Base-by-base conservation (phyloP, 2,888 invertebrate species). In the Parochlus steinenii region DNA sequence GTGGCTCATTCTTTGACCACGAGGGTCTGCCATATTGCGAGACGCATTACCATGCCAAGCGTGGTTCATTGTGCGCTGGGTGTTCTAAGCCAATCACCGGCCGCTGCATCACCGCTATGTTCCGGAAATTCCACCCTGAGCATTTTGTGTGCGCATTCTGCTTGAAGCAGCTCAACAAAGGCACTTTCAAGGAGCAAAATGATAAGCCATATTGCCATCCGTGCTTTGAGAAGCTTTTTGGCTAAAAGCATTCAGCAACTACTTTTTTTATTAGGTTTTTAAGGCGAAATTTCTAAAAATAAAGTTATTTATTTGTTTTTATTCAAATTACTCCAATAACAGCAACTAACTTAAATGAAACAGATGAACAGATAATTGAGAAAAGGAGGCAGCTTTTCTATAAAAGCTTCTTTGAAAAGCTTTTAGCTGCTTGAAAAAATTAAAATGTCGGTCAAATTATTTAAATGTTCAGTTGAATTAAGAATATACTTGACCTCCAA, bases 61-160 rank as follows among this genome's bases (percentile, higher is more conserved):
- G 92, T 19, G 97, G 97, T 35, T 95, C 95, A 0, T 70, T 99
- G 5, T 99, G 98, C 61, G 92, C 92, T 41, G 90, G 90, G 42
- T 98, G 97, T 58, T 89, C 92, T 57, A 90, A 93, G 53, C 95
- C 97, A 11, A 95, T 98, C 49, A 86, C 87, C 33, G 89, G 89
- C 38, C 80, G 97, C 23, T 98, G 97, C 62, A 95, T 99, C 56
- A 97, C 97, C 1, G 97, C 97, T 43, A 95, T 99, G 93, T 93
- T 89, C 64, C 69, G 85, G 47, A 97, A 98, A 63, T 98, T 92
- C 70, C 98, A 99, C 61, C 97, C 97, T 0, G 97, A 98, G 56
- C 97, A 98, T 63, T 99, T 98, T 56, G 92, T 93, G 6, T 98
- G 98, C 65, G 92, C 95, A n/a, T 99, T 95, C 65, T 99, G 98